A percentile compares a stretch with the other conserved stretches of the same genome.
phyloP scores from a whole-genome alignment of 2,113 vertebrate genomes.

The Chlamydotis undulata region DNA sequence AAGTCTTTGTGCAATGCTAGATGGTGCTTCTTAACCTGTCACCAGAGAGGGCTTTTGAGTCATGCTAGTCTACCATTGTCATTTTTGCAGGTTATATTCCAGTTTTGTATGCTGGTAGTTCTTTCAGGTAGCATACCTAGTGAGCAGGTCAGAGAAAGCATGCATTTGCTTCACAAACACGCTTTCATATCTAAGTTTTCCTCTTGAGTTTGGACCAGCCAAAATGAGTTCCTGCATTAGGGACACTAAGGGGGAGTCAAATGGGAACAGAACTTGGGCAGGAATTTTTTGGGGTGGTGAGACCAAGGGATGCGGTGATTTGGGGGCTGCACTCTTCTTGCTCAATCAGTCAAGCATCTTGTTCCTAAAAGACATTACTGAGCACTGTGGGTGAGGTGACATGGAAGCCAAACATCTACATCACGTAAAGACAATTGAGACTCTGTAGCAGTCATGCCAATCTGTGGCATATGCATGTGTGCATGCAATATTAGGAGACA shows the following conservation, averaged over 20 bases:
- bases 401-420: not conserved
- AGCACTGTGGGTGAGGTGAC: not conserved
- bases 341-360: not conserved
- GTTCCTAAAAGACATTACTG: not conserved
- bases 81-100: not conserved
- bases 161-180: not conserved
- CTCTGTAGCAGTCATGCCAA: not conserved
- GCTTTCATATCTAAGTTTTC: not conserved
- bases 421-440: fast-evolving
- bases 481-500: not conserved
- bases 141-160: not conserved
- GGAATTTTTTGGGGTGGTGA: not conserved
- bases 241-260: not conserved
- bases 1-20: not conserved
- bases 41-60: not conserved
- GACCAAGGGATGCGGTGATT: not conserved
- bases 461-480: not conserved
- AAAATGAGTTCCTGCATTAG: not conserved
- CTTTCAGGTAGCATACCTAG: fast-evolving
- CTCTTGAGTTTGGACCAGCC: not conserved
- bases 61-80: not conserved
- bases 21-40: not conserved
- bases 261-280: not conserved
- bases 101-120: not conserved
- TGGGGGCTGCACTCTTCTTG: not conserved